Conservation (phyloP, 2,888 invertebrate species). For the Tolmerus cingulatus region DNA sequence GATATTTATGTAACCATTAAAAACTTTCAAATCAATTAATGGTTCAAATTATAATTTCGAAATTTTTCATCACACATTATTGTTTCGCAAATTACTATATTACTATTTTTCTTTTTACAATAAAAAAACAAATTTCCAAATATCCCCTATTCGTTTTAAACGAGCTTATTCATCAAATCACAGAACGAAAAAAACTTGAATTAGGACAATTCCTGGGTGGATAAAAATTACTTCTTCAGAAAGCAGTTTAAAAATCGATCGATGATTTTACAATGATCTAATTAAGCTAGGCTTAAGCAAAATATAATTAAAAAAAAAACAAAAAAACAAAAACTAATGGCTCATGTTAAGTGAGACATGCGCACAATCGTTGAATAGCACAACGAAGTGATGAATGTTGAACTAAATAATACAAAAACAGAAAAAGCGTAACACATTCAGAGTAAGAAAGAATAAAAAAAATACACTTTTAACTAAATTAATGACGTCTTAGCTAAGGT, state of each 20-base stretch:
- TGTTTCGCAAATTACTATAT: too few species aligned
- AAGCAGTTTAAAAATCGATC: neutral
- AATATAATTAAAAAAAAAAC: neutral
- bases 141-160: neutral
- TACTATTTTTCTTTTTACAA: too few species aligned
- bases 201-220: neutral
- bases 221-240: neutral
- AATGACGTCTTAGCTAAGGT: conserved; percentile 53
- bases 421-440: conserved; percentile 37
- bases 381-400: neutral
- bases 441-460: conserved; percentile 47
- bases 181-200: neutral
- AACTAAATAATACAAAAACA: neutral
- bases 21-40: too few species aligned
- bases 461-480: conserved; percentile 44
- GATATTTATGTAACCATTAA: too few species aligned
- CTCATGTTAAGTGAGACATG: neutral
- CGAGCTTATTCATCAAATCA: neutral
- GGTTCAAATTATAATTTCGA: too few species aligned
- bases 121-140: neutral
- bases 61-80: too few species aligned
- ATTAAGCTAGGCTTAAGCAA: neutral
- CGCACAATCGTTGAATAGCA: neutral
- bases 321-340: neutral
- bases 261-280: conserved; percentile 13